Conservation (phyloP, 2,113 vertebrate species). For the Synodontis membranacea region DNA sequence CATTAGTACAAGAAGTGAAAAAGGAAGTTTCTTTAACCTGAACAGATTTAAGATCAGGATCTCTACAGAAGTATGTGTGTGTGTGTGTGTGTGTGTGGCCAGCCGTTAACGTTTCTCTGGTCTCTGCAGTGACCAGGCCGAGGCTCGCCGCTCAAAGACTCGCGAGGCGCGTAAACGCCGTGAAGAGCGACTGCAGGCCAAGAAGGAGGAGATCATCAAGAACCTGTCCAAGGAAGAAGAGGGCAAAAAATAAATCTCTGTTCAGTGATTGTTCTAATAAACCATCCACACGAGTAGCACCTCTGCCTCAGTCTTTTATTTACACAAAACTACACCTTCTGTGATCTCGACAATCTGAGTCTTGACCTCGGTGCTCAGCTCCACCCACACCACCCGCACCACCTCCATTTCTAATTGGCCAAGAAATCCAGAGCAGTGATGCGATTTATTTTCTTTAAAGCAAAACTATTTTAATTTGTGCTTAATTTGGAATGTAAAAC, state of each 20-base stretch:
- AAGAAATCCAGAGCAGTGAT: too few species aligned
- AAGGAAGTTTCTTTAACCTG: too few species aligned
- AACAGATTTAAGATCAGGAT: too few species aligned
- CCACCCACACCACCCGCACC: too few species aligned
- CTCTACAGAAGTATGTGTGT: neutral
- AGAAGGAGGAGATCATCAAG: slow-evolving; percentile 98
- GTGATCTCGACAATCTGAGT: too few species aligned
- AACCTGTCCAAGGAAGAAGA: slow-evolving; percentile 94
- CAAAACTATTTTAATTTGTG: too few species aligned
- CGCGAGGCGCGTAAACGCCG: slow-evolving; percentile 95
- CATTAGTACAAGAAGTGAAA: too few species aligned
- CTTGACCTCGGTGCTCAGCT: too few species aligned
- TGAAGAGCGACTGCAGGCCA: slow-evolving; percentile 92
- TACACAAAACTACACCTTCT: neutral
- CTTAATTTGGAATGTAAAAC: too few species aligned
- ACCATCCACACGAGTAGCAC: slow-evolving; percentile 15
- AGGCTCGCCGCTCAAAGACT: slow-evolving; percentile 94
- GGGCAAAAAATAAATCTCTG: slow-evolving; percentile 82
- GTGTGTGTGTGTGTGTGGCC: neutral
- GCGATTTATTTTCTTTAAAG: too few species aligned
- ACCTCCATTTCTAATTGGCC: too few species aligned
- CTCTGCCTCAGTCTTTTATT: neutral
- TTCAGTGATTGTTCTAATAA: slow-evolving; percentile 51
- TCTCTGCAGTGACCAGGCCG: slow-evolving; percentile 86
- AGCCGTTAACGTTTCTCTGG: neutral